Base-by-base conservation (phyloP, 1,140 invertebrate genomes). In the Alviniconcha marisindica region DNA sequence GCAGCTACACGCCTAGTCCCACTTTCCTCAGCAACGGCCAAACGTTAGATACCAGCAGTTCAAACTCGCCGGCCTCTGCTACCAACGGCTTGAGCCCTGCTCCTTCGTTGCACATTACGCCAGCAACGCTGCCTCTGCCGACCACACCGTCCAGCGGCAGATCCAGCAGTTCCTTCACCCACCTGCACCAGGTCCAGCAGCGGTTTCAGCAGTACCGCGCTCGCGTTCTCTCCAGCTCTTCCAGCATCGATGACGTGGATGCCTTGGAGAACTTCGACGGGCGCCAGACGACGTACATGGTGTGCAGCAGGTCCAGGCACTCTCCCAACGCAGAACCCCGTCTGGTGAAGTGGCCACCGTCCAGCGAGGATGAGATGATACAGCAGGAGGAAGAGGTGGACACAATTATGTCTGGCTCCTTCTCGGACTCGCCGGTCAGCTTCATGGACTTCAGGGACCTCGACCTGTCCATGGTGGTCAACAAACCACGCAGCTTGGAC, bases 181-280 rank as follows among this genome's bases (percentile, higher is more conserved):
- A 80, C 60, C 56, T 80, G 36, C 78, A 63, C 12, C 78, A 80
- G 21, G 2, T 80, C 24, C 78, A 44, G 60, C 36, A 66, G 56
- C 56, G 44, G 24, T 24, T 66, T n/a, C 78, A 80, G 56, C 54
- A 69, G 38, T 56, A 80, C 12, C 36, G 78, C 12, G 56, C 56
- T 24, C 33, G 14, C 38, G 44, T 44, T 38, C 38, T 76, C 56
- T 42, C 38, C 33, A 21, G n/a, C 14, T 2, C 60, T 10, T 51
- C 73, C 28, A 1, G 14, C 38, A 33, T 44, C 33, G 36, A 28
- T 42, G 36, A 66, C 56, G 56, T 15, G 7, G 15, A 38, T 12
- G 5, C 33, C 4, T 24, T 28, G 51, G 54, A 69, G 31, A 66
- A 44, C 7, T 38, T 31, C 15, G 38, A 69, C 15, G 36, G 24